Percentiles rank a stretch among this genome's conserved stretches.
These are phyloP conservation scores for Orius insidiosus DNA, from an alignment of 1,140 invertebrate genomes.

Conservation along the genomic window DNA sequence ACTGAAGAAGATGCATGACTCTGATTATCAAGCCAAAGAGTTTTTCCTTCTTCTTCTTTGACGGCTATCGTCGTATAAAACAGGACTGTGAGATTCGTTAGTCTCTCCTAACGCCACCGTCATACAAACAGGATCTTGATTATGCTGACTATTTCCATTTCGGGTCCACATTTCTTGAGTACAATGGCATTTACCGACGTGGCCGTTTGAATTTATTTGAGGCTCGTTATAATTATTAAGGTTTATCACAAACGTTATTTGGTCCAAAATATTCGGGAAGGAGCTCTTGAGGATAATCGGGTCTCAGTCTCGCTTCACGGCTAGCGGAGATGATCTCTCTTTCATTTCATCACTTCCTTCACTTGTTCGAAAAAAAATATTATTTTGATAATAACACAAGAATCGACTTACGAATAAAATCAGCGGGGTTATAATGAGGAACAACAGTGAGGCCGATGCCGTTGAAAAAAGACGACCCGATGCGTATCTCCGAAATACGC, in stretches of 20 bases:
- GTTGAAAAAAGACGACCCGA: slow-evolving; percentile 57
- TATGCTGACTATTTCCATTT: slow-evolving; percentile 14
- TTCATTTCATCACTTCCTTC: slow-evolving; percentile 48
- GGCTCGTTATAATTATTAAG: slow-evolving; percentile 32
- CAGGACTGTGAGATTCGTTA: slow-evolving; percentile 19
- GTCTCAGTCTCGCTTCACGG: slow-evolving; percentile 34
- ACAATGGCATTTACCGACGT: slow-evolving; percentile 18
- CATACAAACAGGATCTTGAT: slow-evolving; percentile 19
- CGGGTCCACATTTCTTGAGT: slow-evolving; percentile 19
- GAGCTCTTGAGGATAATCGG: slow-evolving; percentile 38
- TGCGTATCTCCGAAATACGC: slow-evolving; percentile 64
- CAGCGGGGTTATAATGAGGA: slow-evolving; percentile 71
- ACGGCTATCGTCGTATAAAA: slow-evolving; percentile 24
- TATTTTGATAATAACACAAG: slow-evolving; percentile 2
- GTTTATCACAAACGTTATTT: slow-evolving; percentile 25
- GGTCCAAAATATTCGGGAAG: slow-evolving; percentile 27
- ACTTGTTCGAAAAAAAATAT: slow-evolving; percentile 40
- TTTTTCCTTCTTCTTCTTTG: slow-evolving; percentile 48
- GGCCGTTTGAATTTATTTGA: slow-evolving; percentile 20
- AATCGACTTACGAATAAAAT: slow-evolving; percentile 60
- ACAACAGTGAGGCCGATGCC: slow-evolving; percentile 53
- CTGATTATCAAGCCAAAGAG: slow-evolving; percentile 55
- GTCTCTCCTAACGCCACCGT: slow-evolving; percentile 19
- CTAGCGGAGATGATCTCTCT: slow-evolving; percentile 49
- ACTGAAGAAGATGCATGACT: slow-evolving; percentile 46